Evolutionary conservation across 2,888 invertebrate genomes (phyloP).

Genomic region (Selenia dentaria): DNA sequence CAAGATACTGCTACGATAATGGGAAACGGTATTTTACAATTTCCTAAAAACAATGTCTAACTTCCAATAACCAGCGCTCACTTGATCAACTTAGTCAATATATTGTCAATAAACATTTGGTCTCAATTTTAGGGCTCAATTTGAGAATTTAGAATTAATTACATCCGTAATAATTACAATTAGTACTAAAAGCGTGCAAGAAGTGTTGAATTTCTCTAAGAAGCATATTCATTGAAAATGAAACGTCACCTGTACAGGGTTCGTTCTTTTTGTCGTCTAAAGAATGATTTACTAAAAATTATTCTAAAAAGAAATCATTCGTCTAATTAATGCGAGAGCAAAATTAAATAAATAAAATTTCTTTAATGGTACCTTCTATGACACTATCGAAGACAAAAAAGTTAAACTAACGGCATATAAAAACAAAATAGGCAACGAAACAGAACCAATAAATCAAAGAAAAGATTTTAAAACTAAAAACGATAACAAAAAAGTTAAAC

Average conservation of each 20-base stretch:
- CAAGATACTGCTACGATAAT: conserved; percentile 68
- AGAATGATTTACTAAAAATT: conserved; percentile 27
- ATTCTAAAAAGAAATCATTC: conserved; percentile 34
- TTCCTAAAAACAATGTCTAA: conserved; percentile 67
- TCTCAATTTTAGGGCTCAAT: conserved; percentile 67
- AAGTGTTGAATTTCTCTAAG: conserved; percentile 21
- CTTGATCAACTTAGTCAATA: conserved; percentile 52
- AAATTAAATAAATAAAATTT: conserved; percentile 25
- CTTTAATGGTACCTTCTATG: conserved; percentile 36
- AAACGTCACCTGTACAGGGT: neutral
- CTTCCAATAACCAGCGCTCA: conserved; percentile 61
- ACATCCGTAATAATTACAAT: conserved; percentile 17
- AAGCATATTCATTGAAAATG: conserved; percentile 17
- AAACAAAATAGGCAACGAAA: conserved; percentile 68
- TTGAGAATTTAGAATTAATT: conserved; percentile 27
- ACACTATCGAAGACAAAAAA: conserved; percentile 38
- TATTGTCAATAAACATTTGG: conserved; percentile 69
- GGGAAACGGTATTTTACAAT: conserved; percentile 79
- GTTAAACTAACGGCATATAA: conserved; percentile 37
- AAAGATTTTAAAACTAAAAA: conserved; percentile 61
- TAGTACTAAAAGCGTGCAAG: conserved; percentile 25
- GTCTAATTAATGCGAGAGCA: conserved; percentile 35
- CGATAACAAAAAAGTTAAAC: conserved; percentile 67
- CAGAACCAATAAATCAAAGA: conserved; percentile 53
- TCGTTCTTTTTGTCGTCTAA: conserved; percentile 7